Percentiles rank a stretch among this genome's conserved stretches.
Evolutionary conservation across 2,113 vertebrate genomes (phyloP).

Genomic region (Crotalus tigris): DNA sequence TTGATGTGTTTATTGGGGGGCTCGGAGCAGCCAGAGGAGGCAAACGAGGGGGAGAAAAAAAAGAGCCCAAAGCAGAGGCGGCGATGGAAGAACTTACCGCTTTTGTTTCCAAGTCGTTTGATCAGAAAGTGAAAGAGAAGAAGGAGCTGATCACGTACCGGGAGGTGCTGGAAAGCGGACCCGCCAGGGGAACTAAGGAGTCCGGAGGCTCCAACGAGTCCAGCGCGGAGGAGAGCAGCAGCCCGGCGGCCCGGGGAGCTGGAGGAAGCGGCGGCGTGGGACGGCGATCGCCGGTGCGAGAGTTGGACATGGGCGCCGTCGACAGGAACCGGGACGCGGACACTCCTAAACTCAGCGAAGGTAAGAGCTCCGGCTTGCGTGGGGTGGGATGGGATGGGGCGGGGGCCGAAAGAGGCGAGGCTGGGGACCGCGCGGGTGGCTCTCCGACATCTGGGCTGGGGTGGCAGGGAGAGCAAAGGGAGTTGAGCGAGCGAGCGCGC

Average conservation of each 20-base stretch:
- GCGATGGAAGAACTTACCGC: slow-evolving; percentile 98
- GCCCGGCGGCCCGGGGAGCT: slow-evolving; percentile 67
- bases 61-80: slow-evolving; percentile 47
- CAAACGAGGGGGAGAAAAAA: slow-evolving; percentile 49
- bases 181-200: slow-evolving; percentile 82
- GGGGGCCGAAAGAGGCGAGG: not conserved
- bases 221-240: slow-evolving; percentile 81
- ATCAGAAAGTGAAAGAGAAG: slow-evolving; percentile 97
- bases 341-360: slow-evolving; percentile 92
- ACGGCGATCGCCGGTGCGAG: slow-evolving; percentile 82
- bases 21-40: slow-evolving; percentile 72
- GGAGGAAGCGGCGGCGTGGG: slow-evolving; percentile 59
- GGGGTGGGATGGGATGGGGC: slow-evolving; percentile 1
- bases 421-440: not conserved
- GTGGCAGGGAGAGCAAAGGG: too few species aligned
- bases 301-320: slow-evolving; percentile 86
- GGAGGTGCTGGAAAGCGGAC: slow-evolving; percentile 93
- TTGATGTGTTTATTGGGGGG: slow-evolving; percentile 86
- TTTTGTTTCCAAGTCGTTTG: slow-evolving; percentile 97
- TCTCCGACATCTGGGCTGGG: not conserved
- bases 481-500: not conserved
- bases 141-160: slow-evolving; percentile 96
- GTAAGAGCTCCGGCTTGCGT: slow-evolving; percentile 65
- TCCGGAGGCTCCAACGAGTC: slow-evolving; percentile 72
- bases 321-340: slow-evolving; percentile 84